Conservation (phyloP, 1,140 invertebrate species). For the Papilio xuthus region DNA sequence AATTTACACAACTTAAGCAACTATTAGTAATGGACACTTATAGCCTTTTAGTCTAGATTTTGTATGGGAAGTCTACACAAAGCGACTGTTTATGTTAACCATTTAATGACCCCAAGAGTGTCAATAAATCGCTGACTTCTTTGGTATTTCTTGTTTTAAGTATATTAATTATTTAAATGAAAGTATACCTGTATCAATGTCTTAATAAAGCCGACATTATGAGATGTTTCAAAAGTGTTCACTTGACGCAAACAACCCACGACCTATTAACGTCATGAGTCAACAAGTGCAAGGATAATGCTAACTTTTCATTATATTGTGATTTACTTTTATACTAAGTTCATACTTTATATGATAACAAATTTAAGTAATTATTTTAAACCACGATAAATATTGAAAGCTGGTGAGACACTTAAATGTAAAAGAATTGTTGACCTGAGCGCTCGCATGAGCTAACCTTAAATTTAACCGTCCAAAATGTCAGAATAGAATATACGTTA, state of each 20-base stretch:
- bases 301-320: slow-evolving; percentile 7
- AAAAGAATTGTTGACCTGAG: background rate
- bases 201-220: background rate
- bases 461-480: background rate
- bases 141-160: too few species aligned
- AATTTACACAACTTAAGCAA: too few species aligned
- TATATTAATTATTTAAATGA: background rate
- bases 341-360: background rate
- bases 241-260: slow-evolving; percentile 31
- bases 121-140: too few species aligned
- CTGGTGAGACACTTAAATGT: too few species aligned
- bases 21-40: too few species aligned
- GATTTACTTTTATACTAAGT: background rate
- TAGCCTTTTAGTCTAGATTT: too few species aligned
- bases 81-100: too few species aligned
- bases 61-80: too few species aligned
- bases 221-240: slow-evolving; percentile 19
- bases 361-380: too few species aligned
- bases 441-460: background rate
- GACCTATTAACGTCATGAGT: slow-evolving; percentile 24
- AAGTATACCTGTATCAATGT: background rate
- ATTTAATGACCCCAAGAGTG: too few species aligned
- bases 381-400: background rate
- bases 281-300: slow-evolving; percentile 23
- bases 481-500: background rate